A percentile compares a stretch with the other conserved stretches of the same genome.
These are phyloP conservation scores for Drosophila insularis DNA, from an alignment of 1,140 invertebrate genomes.

Conservation along the genomic window DNA sequence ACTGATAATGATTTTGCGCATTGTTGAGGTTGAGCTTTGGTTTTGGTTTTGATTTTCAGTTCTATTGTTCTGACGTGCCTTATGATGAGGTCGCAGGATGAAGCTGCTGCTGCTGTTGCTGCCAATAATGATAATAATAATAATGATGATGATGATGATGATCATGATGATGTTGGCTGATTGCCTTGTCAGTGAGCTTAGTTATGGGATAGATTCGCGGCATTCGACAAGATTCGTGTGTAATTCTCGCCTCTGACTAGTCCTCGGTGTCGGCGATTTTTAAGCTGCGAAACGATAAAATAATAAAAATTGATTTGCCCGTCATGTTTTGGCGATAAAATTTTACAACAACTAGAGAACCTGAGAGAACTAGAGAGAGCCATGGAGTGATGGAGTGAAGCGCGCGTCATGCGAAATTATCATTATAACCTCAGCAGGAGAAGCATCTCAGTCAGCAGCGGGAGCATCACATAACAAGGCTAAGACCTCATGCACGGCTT, in stretches of 20 bases:
- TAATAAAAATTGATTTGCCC: constrained; percentile 76
- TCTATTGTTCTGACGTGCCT: constrained; percentile 59
- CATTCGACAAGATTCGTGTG: constrained; percentile 18
- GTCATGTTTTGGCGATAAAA: constrained; percentile 73
- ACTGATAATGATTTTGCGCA: constrained; percentile 75
- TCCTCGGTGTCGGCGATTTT: constrained; percentile 44
- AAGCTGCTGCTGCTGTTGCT: too few relatives aligned
- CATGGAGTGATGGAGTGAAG: constrained; percentile 19
- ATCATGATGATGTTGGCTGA: constrained; percentile 27
- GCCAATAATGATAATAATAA: background rate
- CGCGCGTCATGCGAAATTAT: constrained; percentile 72
- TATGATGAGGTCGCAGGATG: constrained; percentile 17
- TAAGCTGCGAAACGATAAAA: constrained; percentile 57
- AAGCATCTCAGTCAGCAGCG: constrained; percentile 28
- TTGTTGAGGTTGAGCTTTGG: constrained; percentile 50
- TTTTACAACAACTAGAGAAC: constrained; percentile 45
- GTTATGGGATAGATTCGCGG: constrained; percentile 53
- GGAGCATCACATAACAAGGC: constrained; percentile 37
- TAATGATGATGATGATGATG: constrained; percentile 3
- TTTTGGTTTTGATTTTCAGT: constrained; percentile 13
- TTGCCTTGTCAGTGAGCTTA: constrained; percentile 50
- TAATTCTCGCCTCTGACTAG: background rate
- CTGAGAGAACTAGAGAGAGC: background rate
- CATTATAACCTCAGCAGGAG: constrained; percentile 51
- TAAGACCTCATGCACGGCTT: constrained; percentile 40